Conservation (phyloP, 2,888 invertebrate species). For the Drosophila leonis region DNA sequence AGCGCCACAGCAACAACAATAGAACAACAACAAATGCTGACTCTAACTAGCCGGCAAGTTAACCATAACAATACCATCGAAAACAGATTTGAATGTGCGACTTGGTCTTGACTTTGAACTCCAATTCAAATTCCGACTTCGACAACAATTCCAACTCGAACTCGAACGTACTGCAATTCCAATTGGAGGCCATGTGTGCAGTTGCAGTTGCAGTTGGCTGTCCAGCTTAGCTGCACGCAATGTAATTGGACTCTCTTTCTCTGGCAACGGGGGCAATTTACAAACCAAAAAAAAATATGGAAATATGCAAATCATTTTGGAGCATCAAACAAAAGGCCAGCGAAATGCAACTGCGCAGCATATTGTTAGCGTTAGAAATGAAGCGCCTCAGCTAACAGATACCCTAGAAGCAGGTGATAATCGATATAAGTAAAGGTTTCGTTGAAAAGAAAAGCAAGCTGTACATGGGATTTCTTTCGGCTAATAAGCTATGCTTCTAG, state of each 20-base stretch:
- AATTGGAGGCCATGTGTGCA: constrained; percentile 61
- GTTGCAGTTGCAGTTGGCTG: constrained; percentile 4
- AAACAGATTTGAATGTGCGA: constrained; percentile 63
- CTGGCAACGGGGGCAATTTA: constrained; percentile 63
- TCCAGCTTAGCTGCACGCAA: constrained; percentile 59
- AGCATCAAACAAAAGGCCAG: constrained; percentile 70
- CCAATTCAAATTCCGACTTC: constrained; percentile 28
- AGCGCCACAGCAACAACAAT: constrained; percentile 57
- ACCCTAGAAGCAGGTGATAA: background rate
- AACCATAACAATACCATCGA: constrained; percentile 55
- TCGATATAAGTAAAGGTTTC: background rate
- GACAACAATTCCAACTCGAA: constrained; percentile 17
- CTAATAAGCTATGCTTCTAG: background rate
- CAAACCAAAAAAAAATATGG: constrained; percentile 65
- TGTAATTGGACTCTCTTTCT: constrained; percentile 66
- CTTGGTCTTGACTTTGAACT: constrained; percentile 63
- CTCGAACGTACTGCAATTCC: constrained; percentile 20
- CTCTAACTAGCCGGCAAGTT: constrained; percentile 61
- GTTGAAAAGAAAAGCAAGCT: too few species aligned
- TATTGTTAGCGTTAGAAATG: constrained; percentile 50
- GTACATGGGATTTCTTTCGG: too few species aligned
- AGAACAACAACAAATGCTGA: constrained; percentile 32
- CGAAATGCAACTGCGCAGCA: constrained; percentile 16
- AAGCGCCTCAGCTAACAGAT: constrained; percentile 10
- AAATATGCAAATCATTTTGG: constrained; percentile 77